Base-by-base conservation (phyloP, 2,888 invertebrate genomes). In the Panzeria rudis region DNA sequence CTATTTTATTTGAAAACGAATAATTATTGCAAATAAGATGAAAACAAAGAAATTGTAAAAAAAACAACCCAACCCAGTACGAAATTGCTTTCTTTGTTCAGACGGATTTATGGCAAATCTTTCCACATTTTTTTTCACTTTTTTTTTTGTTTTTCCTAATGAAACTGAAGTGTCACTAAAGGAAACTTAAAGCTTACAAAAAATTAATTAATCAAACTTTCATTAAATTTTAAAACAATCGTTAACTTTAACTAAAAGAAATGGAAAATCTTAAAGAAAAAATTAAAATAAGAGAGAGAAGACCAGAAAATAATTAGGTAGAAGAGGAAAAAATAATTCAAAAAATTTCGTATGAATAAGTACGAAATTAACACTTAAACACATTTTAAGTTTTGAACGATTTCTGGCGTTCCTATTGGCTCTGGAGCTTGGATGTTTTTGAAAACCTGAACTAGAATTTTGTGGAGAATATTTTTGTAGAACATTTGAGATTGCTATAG, bases 121-220 rank as follows among this genome's bases (percentile, higher is more conserved):
- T 29, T 29, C 29, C 29, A 50, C 4, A 8, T 61, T 15, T 50
- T 47, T 47, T 23, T 50, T 47, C 23, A 44, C 25, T 17, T n/a
- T 61, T 47, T 47, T 23, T 50, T 47, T 32, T 54, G 25, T 17
- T n/a, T 61, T 32, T 17, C 13, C 9, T n/a, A 61, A 69, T 50
- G 29, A 41, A 69, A 47, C 9, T n/a, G 9, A 54, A 25, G 15
- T 50, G 47, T 50, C 38, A 64, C 29, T 47, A 2, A 8, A 52
- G 23, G 44, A 62, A 71, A 71, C 23, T 38, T 56, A 11, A 25
- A 38, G 11, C 38, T 25, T 61, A 50, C n/a, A n/a, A 73, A 23
- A 62, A 38, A 5, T 29, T 29, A 20, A 64, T 76, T 68, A n/a
- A 54, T 64, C 35, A 68, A 77, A 77, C 25, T 77, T 77, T 68